Evolutionary conservation across 2,888 invertebrate species (phyloP).

Genomic region (Dinocampus coccinellae): DNA sequence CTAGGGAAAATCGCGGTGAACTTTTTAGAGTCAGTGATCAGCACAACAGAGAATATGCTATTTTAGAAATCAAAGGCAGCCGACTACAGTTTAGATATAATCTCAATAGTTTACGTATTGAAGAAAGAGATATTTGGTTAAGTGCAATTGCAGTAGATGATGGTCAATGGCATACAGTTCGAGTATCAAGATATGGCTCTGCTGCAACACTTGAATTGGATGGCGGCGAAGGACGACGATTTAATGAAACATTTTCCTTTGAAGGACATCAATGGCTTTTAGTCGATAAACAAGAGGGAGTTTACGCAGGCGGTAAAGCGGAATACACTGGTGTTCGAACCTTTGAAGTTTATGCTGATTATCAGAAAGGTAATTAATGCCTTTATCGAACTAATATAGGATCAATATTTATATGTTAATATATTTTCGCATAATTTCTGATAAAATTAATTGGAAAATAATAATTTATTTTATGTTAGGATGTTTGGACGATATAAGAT

Average conservation of each 20-base stretch:
- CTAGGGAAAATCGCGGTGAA: conserved; percentile 93
- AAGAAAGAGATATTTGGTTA: conserved; percentile 91
- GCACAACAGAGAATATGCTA: conserved; percentile 93
- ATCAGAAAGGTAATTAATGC: conserved; percentile 83
- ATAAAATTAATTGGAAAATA: conserved; percentile 4
- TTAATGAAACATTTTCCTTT: conserved; percentile 93
- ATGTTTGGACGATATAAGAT: conserved; percentile 85
- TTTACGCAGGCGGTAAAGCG: conserved; percentile 95
- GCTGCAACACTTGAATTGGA: conserved; percentile 93
- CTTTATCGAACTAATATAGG: neutral
- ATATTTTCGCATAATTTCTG: neutral
- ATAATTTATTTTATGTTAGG: conserved; percentile 69
- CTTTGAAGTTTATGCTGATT: conserved; percentile 94
- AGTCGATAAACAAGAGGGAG: conserved; percentile 94
- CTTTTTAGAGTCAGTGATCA: conserved; percentile 94
- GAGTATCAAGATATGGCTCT: conserved; percentile 91
- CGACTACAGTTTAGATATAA: conserved; percentile 93
- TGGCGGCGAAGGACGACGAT: conserved; percentile 93
- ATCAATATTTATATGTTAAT: too few species aligned
- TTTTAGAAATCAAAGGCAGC: conserved; percentile 91
- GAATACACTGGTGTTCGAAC: conserved; percentile 94
- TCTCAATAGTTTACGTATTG: conserved; percentile 89
- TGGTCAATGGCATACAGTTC: conserved; percentile 97
- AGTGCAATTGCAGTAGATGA: conserved; percentile 92
- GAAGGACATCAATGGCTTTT: conserved; percentile 92